A percentile compares a stretch with the other conserved stretches of the same genome.
Evolutionary conservation across 2,113 vertebrate genomes (phyloP).

Genomic region (Misgurnus mizolepis): DNA sequence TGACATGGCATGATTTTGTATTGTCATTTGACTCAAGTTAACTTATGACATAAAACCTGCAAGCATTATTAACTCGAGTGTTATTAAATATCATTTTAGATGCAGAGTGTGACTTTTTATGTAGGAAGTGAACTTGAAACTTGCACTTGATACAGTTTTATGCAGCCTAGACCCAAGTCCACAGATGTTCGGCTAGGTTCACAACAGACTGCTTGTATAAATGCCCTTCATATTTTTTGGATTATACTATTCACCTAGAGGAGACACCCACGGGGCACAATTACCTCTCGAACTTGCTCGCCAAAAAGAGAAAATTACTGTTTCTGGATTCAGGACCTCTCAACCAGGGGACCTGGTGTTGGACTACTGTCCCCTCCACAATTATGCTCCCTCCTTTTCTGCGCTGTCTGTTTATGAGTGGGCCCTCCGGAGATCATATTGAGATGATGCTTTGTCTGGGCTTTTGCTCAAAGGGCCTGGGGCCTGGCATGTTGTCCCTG

Average conservation of each 20-base stretch:
- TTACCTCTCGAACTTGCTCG: slow-evolving; percentile 71
- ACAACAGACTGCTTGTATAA: slow-evolving; percentile 5
- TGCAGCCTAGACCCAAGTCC: slow-evolving; percentile 25
- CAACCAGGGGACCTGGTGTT: slow-evolving; percentile 57
- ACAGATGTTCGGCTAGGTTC: neutral
- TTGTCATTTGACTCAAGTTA: no score
- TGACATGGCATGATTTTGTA: no score
- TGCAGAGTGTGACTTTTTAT: neutral
- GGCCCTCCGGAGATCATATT: slow-evolving; percentile 48
- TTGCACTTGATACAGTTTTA: neutral
- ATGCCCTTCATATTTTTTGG: slow-evolving; percentile 44
- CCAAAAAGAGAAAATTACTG: slow-evolving; percentile 72
- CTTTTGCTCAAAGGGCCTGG: slow-evolving; percentile 32
- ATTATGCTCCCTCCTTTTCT: slow-evolving; percentile 58
- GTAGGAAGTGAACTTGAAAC: neutral
- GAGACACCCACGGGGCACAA: slow-evolving; percentile 70
- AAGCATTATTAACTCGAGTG: no score
- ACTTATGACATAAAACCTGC: no score
- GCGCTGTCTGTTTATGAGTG: slow-evolving; percentile 48
- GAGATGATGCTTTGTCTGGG: slow-evolving; percentile 42
- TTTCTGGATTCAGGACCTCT: slow-evolving; percentile 69
- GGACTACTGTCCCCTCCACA: slow-evolving; percentile 62
- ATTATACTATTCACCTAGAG: slow-evolving; percentile 61
- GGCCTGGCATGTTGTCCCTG: slow-evolving; percentile 38
- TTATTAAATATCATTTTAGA: no score